These are phyloP conservation scores for Criorhina ranunculi DNA, from an alignment of 2,888 invertebrate species.

Conservation along the genomic window DNA sequence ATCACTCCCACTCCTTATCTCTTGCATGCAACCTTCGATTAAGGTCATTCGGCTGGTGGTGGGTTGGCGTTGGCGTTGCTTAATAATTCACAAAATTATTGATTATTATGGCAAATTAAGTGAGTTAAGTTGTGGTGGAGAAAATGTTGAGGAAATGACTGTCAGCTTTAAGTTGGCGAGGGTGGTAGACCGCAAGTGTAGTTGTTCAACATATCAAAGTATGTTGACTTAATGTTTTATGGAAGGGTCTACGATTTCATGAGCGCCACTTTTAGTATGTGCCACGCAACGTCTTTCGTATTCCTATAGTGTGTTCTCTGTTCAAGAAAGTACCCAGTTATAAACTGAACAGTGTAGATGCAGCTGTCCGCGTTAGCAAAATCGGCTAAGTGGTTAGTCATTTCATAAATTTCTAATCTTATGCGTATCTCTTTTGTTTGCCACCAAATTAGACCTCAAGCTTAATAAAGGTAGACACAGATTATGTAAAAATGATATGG, in stretches of 20 bases:
- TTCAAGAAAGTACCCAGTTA: no score
- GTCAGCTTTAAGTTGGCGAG: neutral
- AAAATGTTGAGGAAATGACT: neutral
- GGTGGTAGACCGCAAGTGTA: neutral
- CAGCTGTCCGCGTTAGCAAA: no score
- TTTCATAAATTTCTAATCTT: no score
- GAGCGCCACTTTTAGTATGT: neutral
- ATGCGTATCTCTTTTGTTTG: no score
- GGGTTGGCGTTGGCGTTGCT: neutral
- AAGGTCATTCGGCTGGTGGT: neutral
- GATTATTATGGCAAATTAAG: slow-evolving; percentile 22
- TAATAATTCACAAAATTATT: slow-evolving; percentile 30
- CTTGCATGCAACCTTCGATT: slow-evolving; percentile 1
- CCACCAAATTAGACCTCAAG: no score
- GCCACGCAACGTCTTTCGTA: no score
- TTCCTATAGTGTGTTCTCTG: no score
- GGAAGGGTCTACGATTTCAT: neutral
- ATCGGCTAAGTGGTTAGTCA: no score
- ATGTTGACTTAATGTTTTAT: neutral
- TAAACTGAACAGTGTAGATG: no score
- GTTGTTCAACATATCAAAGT: neutral
- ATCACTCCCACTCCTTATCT: neutral
- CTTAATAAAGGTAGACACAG: no score
- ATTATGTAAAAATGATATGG: no score
- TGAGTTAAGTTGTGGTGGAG: neutral